Conservation (phyloP, 1,140 invertebrate genomes). For the Hestina assimilis region DNA sequence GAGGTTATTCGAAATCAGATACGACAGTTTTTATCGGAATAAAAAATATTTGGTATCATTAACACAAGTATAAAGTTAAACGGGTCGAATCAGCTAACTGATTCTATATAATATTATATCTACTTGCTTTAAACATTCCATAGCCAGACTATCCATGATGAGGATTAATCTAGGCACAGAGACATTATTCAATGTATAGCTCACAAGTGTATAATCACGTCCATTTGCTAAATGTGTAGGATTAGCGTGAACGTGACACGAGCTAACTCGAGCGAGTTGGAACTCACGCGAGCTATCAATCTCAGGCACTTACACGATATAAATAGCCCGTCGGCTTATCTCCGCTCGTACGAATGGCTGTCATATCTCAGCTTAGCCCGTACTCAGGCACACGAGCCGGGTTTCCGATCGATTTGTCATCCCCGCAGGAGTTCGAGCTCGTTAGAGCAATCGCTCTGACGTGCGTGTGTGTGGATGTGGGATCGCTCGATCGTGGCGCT, state of each 20-base stretch:
- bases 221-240: conserved; percentile 15
- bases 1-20: not conserved
- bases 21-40: too few species aligned
- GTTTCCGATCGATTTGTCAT: conserved; percentile 22
- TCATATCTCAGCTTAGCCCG: conserved; percentile 21
- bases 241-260: conserved; percentile 12
- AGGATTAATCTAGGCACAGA: not conserved
- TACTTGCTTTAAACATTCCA: not conserved
- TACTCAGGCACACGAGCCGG: conserved; percentile 11
- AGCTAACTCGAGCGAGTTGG: conserved; percentile 9
- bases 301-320: conserved; percentile 19
- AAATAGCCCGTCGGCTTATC: conserved; percentile 21
- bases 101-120: too few species aligned
- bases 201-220: conserved; percentile 9
- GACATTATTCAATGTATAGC: not conserved
- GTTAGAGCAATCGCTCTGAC: conserved; percentile 7
- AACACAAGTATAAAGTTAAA: too few species aligned
- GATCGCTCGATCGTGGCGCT: not conserved
- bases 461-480: conserved; percentile 4
- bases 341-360: conserved; percentile 21
- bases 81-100: too few species aligned
- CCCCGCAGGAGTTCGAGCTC: conserved; percentile 13
- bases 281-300: conserved; percentile 16
- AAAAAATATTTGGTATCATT: too few species aligned
- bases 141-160: not conserved